These are phyloP conservation scores for Onchidella celtica DNA, from an alignment of 2,888 invertebrate genomes.

Conservation along the genomic window DNA sequence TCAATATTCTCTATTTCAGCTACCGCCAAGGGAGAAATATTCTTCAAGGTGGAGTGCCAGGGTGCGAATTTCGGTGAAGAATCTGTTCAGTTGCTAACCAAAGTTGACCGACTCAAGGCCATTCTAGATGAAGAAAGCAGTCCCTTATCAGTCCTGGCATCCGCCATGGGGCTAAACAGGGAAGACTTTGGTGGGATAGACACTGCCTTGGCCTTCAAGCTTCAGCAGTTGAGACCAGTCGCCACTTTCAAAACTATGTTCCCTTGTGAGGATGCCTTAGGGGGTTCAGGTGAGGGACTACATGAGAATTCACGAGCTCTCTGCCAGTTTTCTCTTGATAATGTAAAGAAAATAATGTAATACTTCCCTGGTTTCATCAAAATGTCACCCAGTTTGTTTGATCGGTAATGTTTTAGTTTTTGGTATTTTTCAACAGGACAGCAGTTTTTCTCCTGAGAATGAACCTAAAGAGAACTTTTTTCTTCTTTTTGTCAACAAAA, in stretches of 20 bases:
- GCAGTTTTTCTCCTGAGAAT: too few species aligned
- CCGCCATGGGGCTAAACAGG: conserved; percentile 28
- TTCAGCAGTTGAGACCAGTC: conserved; percentile 31
- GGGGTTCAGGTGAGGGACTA: background rate
- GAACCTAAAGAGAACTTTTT: too few species aligned
- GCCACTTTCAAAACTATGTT: conserved; percentile 32
- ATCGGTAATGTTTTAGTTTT: too few species aligned
- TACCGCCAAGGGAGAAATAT: conserved; percentile 32
- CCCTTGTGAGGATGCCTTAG: conserved; percentile 30
- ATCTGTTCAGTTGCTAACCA: conserved; percentile 10
- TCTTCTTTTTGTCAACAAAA: too few species aligned
- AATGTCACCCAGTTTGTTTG: too few species aligned
- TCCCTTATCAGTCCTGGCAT: conserved; percentile 44
- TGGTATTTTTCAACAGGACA: too few species aligned
- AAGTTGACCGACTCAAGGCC: conserved; percentile 36
- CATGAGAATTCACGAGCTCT: background rate
- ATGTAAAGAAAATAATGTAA: too few species aligned
- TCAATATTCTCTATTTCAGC: too few species aligned
- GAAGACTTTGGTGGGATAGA: conserved; percentile 41
- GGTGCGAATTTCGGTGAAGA: conserved; percentile 26
- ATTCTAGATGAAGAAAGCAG: conserved; percentile 35
- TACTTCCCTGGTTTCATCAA: too few species aligned
- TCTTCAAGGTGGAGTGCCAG: conserved; percentile 41
- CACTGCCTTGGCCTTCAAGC: conserved; percentile 36
- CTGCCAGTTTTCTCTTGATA: too few species aligned